Conservation (phyloP, 2,888 invertebrate species). For the Chaetoderma sp. region DNA sequence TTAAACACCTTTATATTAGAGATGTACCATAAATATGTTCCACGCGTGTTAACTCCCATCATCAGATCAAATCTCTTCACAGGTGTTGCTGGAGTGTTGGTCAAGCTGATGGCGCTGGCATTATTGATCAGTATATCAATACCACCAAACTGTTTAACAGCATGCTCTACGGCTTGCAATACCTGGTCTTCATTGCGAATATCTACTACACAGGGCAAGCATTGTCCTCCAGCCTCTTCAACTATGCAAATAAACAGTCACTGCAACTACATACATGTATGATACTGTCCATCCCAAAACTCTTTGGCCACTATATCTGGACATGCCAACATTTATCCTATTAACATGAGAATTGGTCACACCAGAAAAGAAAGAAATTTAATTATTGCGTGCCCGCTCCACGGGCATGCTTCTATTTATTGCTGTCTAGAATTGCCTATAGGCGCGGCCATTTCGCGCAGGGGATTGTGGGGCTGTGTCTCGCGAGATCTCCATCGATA, state of each 20-base stretch:
- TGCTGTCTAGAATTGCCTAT: no score
- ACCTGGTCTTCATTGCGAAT: conserved; percentile 84
- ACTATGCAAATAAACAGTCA: conserved; percentile 72
- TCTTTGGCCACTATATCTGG: neutral
- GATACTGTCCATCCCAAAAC: neutral
- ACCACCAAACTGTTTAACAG: conserved; percentile 89
- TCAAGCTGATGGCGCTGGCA: conserved; percentile 87
- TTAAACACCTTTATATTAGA: no score
- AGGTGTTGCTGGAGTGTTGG: conserved; percentile 84
- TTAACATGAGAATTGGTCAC: no score
- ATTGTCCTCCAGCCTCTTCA: conserved; percentile 87
- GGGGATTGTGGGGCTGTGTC: no score
- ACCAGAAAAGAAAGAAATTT: no score
- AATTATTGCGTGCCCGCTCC: no score
- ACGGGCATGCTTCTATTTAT: no score
- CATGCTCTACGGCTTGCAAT: conserved; percentile 70
- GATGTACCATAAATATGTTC: conserved; percentile 90
- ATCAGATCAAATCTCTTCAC: conserved; percentile 98
- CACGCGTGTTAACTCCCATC: conserved; percentile 93
- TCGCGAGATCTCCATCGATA: no score
- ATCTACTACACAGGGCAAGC: conserved; percentile 88
- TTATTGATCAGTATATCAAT: conserved; percentile 95
- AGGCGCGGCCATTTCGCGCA: no score
- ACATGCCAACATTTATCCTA: no score
- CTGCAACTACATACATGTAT: no score